These are phyloP conservation scores for Chromis chromis DNA, from an alignment of 2,797 vertebrate species.

Conservation along the genomic window DNA sequence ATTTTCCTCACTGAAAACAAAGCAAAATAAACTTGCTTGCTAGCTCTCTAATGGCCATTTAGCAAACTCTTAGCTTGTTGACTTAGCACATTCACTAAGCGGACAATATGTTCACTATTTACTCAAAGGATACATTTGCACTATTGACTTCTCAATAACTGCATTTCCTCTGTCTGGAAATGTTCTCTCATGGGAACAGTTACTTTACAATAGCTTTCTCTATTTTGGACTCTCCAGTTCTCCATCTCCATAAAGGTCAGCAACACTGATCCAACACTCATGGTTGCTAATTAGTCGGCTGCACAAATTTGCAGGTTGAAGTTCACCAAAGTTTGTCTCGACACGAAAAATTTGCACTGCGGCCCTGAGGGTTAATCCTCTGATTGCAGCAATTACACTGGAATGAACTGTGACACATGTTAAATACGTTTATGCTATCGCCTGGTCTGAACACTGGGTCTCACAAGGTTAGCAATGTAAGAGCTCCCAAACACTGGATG, in stretches of 20 bases:
- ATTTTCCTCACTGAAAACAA: no score
- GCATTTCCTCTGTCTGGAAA: not conserved
- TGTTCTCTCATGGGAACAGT: not conserved
- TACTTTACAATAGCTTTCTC: not conserved
- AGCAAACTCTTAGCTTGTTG: not conserved
- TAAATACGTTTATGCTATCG: not conserved
- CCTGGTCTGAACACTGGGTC: not conserved
- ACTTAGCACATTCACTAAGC: not conserved
- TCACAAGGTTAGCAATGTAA: slow-evolving; percentile 25
- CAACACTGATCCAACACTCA: not conserved
- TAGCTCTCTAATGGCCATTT: not conserved
- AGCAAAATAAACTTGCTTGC: not conserved
- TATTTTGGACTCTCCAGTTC: not conserved
- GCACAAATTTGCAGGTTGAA: not conserved
- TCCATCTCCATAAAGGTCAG: no score
- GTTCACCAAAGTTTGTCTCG: not conserved
- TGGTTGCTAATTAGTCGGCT: not conserved
- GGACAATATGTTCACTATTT: no score
- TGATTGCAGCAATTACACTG: not conserved
- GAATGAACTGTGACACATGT: not conserved
- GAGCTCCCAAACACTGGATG: slow-evolving; percentile 12
- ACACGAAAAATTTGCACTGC: not conserved
- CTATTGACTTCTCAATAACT: no score
- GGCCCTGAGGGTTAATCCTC: not conserved
- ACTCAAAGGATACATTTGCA: no score